Conservation (phyloP, 2,888 invertebrate genomes). For the Scaptomyza parva region DNA sequence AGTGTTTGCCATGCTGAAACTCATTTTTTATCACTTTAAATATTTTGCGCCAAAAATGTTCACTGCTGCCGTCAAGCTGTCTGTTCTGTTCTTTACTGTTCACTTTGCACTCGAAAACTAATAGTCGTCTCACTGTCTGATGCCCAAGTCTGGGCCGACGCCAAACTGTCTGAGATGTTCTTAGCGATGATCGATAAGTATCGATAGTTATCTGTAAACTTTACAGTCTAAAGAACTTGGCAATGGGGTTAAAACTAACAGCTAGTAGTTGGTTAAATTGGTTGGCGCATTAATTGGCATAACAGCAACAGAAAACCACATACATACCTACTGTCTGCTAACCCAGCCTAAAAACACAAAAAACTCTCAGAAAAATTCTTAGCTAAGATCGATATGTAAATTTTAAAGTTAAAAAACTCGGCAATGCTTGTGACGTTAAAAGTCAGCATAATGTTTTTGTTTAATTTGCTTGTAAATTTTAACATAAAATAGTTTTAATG, state of each 20-base stretch:
- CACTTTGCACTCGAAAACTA: neutral
- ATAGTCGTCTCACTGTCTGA: conserved; percentile 19
- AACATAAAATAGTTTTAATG: neutral
- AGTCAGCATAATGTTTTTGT: no score
- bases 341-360: no score
- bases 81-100: conserved; percentile 11
- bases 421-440: neutral
- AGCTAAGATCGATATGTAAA: conserved; percentile 13
- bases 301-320: no score
- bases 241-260: no score
- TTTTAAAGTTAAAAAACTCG: neutral
- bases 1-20: neutral
- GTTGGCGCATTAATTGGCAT: no score
- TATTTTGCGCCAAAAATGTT: conserved; percentile 10
- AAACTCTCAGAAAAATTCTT: conserved; percentile 26
- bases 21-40: conserved; percentile 11
- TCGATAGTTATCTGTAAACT: conserved; percentile 11
- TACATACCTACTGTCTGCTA: no score
- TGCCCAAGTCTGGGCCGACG: conserved; percentile 26
- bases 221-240: neutral
- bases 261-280: no score
- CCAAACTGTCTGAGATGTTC: conserved; percentile 34
- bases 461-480: neutral
- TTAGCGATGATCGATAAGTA: conserved; percentile 24
- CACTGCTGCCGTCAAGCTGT: conserved; percentile 25